phyloP scores from a whole-genome alignment of 1,140 invertebrate genomes.

The Vollenhovia emeryi region DNA sequence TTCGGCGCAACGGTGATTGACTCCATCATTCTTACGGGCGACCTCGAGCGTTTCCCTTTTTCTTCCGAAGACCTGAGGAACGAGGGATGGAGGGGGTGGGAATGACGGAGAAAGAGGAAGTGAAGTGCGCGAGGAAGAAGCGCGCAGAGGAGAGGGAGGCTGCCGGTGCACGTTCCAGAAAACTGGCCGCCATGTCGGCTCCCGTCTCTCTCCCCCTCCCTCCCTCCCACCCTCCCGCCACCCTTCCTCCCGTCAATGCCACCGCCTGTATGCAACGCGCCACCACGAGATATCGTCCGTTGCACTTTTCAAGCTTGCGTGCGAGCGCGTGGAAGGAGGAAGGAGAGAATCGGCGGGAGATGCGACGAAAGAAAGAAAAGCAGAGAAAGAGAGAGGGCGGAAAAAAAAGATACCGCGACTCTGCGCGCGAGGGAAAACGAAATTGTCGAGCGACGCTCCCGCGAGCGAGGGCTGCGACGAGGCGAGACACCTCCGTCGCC shows the following conservation, averaged over 20 bases:
- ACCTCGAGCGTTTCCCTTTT: slow-evolving; percentile 60
- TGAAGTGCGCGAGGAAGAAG: slow-evolving; percentile 32
- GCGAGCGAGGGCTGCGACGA: not conserved
- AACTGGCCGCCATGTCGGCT: slow-evolving; percentile 71
- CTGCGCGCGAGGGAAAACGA: slow-evolving; percentile 47
- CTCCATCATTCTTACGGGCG: slow-evolving; percentile 56
- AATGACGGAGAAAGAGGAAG: not conserved
- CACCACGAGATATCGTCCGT: slow-evolving; percentile 70
- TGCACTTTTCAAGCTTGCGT: slow-evolving; percentile 72
- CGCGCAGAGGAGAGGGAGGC: not conserved
- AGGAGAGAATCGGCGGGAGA: slow-evolving; percentile 19
- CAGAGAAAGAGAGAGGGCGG: not conserved
- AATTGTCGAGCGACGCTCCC: slow-evolving; percentile 35
- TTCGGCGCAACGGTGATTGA: not conserved
- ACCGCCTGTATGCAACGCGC: slow-evolving; percentile 53
- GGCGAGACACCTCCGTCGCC: slow-evolving; percentile 9
- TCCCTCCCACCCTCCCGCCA: not conserved
- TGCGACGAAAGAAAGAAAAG: not conserved
- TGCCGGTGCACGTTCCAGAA: slow-evolving; percentile 68
- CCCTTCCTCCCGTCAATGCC: not conserved
- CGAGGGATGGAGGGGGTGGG: not conserved
- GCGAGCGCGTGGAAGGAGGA: slow-evolving; percentile 43
- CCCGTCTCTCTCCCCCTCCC: slow-evolving; percentile 33
- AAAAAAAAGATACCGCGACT: not conserved
- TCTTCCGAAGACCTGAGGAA: slow-evolving; percentile 65